Conservation (phyloP, 2,888 invertebrate species). For the Dicycla oo region DNA sequence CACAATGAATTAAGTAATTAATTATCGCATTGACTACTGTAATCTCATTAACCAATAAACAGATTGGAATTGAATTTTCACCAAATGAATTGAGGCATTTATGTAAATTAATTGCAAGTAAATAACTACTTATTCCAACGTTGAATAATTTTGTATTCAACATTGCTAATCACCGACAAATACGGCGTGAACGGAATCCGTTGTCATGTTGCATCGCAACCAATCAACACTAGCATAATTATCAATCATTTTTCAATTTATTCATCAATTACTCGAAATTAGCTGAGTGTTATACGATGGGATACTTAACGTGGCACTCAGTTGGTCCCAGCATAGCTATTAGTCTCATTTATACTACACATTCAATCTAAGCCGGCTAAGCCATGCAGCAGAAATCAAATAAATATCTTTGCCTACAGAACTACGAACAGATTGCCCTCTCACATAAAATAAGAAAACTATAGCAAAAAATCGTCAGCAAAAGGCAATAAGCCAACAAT, state of each 20-base stretch:
- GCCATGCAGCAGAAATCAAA: neutral
- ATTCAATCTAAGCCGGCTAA: neutral
- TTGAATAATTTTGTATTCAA: conserved; percentile 6
- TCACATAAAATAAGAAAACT: neutral
- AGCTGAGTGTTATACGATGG: neutral
- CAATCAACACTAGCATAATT: conserved; percentile 2
- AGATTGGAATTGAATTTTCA: neutral
- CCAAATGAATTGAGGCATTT: conserved; percentile 4
- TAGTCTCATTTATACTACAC: neutral
- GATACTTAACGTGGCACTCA: neutral
- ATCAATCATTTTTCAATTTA: conserved; percentile 6
- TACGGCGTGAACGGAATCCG: neutral
- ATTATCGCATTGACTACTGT: neutral
- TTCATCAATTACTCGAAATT: neutral
- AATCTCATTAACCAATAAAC: conserved; percentile 8
- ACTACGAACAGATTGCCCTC: too few relatives aligned
- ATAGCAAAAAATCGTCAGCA: neutral
- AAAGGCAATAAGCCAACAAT: neutral
- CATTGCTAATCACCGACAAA: conserved; percentile 12
- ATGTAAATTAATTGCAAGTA: conserved; percentile 9
- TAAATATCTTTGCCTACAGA: too few relatives aligned
- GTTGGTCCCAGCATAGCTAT: neutral
- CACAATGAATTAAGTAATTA: neutral
- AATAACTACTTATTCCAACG: neutral
- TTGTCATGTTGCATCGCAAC: neutral